Evolutionary conservation across 2,113 vertebrate species (phyloP).

Genomic region (Nestor notabilis): DNA sequence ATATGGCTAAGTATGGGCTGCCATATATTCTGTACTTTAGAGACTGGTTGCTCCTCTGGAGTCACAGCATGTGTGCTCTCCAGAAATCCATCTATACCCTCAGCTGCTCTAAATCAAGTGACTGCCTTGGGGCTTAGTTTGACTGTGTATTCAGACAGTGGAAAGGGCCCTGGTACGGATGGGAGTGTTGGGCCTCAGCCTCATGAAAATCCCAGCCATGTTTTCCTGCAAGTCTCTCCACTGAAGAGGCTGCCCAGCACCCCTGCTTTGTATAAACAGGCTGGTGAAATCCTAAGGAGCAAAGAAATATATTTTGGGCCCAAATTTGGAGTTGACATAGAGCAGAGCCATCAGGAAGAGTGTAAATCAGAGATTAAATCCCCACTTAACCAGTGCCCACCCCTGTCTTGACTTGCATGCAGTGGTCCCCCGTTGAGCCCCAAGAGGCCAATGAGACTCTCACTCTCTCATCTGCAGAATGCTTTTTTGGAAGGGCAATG

Average conservation of each 20-base stretch:
- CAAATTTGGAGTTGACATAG: slow-evolving; percentile 6
- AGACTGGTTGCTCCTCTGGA: background rate
- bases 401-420: background rate
- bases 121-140: background rate
- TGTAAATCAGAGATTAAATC: slow-evolving; percentile 29
- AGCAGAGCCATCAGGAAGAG: background rate
- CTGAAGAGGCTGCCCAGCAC: background rate
- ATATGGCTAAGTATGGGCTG: background rate
- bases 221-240: background rate
- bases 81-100: background rate
- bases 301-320: background rate
- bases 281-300: background rate
- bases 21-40: background rate
- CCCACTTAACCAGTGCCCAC: background rate
- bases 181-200: background rate
- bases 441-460: accelerated
- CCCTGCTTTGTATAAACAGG: background rate
- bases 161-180: background rate
- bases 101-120: slow-evolving; percentile 28
- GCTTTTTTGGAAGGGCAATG: background rate
- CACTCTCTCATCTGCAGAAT: accelerated
- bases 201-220: background rate
- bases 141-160: background rate
- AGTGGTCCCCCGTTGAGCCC: background rate
- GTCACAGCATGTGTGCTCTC: background rate